Conservation (phyloP, 2,113 vertebrate species). For the Laterallus jamaicensis region DNA sequence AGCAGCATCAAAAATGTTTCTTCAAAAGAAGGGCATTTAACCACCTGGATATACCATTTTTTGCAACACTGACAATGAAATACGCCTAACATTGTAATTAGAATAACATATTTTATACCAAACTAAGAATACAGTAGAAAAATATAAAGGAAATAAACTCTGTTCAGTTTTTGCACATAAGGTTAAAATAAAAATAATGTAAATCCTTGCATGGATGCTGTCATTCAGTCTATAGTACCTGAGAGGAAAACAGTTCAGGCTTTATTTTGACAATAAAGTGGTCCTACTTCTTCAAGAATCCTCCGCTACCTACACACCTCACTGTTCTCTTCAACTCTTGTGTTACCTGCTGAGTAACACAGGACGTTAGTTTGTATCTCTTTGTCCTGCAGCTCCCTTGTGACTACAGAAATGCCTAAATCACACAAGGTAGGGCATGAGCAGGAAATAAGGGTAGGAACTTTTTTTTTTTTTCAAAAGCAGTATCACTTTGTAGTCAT, state of each 20-base stretch:
- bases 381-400: background rate
- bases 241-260: background rate
- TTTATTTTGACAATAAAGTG: background rate
- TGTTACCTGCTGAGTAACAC: background rate
- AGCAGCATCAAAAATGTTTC: background rate
- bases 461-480: background rate
- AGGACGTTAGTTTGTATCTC: background rate
- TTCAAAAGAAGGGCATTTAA: background rate
- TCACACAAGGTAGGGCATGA: background rate
- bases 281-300: background rate
- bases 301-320: background rate
- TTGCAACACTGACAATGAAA: background rate
- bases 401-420: background rate
- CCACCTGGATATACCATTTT: background rate
- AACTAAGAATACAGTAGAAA: background rate
- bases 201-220: background rate
- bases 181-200: background rate
- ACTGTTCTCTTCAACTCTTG: background rate
- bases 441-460: background rate
- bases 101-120: background rate
- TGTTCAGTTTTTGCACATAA: background rate
- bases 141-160: background rate
- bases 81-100: background rate
- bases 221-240: background rate
- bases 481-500: background rate